Percentiles rank a stretch among this genome's conserved stretches.
These are phyloP conservation scores for Drosophila prosaltans DNA, from an alignment of 1,140 invertebrate genomes.

Conservation along the genomic window DNA sequence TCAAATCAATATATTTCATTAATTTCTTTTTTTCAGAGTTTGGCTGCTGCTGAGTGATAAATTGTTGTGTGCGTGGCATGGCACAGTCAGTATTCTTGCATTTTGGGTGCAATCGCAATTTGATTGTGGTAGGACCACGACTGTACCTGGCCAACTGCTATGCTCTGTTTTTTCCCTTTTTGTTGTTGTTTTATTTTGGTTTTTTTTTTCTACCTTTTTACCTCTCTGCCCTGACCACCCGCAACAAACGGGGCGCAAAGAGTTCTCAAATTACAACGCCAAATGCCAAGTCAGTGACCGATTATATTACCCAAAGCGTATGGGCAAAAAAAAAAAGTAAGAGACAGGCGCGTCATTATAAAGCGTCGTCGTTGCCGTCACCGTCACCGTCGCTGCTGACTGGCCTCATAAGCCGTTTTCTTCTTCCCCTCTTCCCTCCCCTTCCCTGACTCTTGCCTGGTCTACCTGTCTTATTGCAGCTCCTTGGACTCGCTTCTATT, in stretches of 20 bases:
- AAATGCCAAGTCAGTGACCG: slow-evolving; percentile 80
- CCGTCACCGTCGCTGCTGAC: slow-evolving; percentile 25
- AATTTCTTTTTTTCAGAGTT: neutral
- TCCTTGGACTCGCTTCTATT: slow-evolving; percentile 55
- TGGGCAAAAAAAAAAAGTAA: slow-evolving; percentile 43
- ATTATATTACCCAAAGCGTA: slow-evolving; percentile 79
- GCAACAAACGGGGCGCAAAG: slow-evolving; percentile 64
- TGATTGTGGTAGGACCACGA: slow-evolving; percentile 67
- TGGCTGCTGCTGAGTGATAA: slow-evolving; percentile 55
- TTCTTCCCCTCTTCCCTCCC: neutral
- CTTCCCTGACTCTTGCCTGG: neutral
- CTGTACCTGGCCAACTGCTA: slow-evolving; percentile 42
- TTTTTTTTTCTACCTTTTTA: neutral
- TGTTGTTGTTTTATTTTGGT: slow-evolving; percentile 24
- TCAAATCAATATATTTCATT: neutral
- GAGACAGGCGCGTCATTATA: slow-evolving; percentile 69
- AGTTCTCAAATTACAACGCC: slow-evolving; percentile 78
- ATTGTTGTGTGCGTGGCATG: slow-evolving; percentile 53
- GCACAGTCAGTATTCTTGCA: slow-evolving; percentile 18
- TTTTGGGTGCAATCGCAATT: slow-evolving; percentile 62
- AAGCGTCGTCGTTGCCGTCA: slow-evolving; percentile 36
- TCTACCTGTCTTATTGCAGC: slow-evolving; percentile 40
- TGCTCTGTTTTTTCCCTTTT: slow-evolving; percentile 26
- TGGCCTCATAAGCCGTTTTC: slow-evolving; percentile 41
- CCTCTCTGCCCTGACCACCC: slow-evolving; percentile 72